Evolutionary conservation across 2,113 vertebrate genomes (phyloP).

Genomic region (Poeciliopsis turrubarensis): DNA sequence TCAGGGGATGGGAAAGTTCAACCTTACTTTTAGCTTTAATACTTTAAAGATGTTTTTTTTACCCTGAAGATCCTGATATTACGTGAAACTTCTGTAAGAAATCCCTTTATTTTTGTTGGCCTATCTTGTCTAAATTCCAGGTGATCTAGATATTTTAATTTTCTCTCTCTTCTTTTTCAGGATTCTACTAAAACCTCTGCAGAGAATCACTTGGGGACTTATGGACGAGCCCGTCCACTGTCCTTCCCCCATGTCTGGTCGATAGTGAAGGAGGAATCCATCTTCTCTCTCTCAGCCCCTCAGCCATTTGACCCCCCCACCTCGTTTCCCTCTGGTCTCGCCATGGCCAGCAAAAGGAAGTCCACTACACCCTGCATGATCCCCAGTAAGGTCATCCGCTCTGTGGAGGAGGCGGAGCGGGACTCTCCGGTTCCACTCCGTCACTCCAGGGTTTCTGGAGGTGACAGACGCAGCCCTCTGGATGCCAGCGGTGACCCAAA

Average conservation of each 20-base stretch:
- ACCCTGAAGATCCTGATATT: conserved; percentile 1
- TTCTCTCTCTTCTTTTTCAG: conserved; percentile 41
- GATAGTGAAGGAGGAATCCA: conserved; percentile 62
- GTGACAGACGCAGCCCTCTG: conserved; percentile 46
- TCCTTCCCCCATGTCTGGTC: conserved; percentile 72
- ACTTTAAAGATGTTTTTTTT: conserved; percentile 16
- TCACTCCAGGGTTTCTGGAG: conserved; percentile 50
- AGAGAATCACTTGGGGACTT: conserved; percentile 38
- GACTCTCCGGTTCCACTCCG: conserved; percentile 71
- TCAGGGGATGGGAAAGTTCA: conserved; percentile 5
- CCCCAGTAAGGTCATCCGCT: conserved; percentile 86
- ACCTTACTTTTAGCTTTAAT: background rate
- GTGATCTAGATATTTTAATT: conserved; percentile 19
- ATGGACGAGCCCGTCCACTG: conserved; percentile 61
- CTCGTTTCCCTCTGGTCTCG: conserved; percentile 40
- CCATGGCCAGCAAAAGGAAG: conserved; percentile 98
- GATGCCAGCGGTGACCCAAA: conserved; percentile 57
- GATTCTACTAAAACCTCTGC: conserved; percentile 30
- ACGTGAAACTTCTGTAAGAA: background rate
- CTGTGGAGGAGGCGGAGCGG: conserved; percentile 77
- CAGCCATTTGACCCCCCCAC: conserved; percentile 43
- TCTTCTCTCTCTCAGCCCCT: conserved; percentile 55
- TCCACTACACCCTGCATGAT: conserved; percentile 98
- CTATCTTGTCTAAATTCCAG: background rate
- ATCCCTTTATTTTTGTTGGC: background rate